Evolutionary conservation across 2,797 vertebrate species (phyloP).

Genomic region (Crocodylus rhombifer): DNA sequence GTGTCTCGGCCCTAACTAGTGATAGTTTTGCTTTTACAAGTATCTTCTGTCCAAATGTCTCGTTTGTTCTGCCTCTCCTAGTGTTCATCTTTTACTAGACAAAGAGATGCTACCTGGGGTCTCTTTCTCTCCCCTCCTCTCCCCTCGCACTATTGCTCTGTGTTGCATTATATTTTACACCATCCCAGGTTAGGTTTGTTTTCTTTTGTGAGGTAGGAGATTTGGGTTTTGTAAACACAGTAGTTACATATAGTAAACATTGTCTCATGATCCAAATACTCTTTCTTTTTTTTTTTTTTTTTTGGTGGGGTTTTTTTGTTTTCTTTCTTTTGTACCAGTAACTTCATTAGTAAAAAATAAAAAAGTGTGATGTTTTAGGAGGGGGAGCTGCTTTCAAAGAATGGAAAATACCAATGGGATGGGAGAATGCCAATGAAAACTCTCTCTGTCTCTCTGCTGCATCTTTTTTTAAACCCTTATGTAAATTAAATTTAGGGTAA

Average conservation of each 20-base stretch:
- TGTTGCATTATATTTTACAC: background rate
- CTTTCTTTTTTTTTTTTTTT: background rate
- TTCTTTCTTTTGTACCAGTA: background rate
- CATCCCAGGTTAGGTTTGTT: background rate
- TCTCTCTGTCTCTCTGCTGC: background rate
- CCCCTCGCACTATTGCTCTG: background rate
- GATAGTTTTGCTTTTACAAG: background rate
- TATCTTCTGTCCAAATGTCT: background rate
- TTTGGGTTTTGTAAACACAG: conserved; percentile 1
- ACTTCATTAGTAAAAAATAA: too few relatives aligned
- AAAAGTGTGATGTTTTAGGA: background rate
- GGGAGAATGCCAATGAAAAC: background rate
- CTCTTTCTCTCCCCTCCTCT: background rate
- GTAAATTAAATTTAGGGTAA: background rate
- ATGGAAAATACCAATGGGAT: too few relatives aligned
- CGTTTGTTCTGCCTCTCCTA: background rate
- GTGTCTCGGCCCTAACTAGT: background rate
- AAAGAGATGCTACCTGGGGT: background rate
- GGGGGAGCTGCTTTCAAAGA: too few relatives aligned
- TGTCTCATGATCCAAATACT: background rate
- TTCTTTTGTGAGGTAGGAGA: background rate
- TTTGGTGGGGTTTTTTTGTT: too few relatives aligned
- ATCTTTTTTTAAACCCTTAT: background rate
- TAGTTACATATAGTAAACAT: background rate
- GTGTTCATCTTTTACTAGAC: background rate